Conservation (phyloP, 2,113 vertebrate species). For the Dascyllus trimaculatus region DNA sequence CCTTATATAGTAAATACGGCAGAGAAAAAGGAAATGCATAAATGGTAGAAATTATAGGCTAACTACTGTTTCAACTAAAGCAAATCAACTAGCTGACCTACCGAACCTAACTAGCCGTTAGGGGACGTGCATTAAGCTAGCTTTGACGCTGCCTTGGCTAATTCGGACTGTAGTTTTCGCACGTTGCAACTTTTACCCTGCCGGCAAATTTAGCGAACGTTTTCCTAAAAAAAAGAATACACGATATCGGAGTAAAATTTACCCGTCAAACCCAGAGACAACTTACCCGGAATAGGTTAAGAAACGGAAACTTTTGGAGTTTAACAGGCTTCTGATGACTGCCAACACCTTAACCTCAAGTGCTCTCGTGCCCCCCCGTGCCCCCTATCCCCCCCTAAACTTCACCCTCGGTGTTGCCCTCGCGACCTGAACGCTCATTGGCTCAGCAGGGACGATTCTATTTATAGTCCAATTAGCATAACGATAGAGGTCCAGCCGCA, state of each 20-base stretch:
- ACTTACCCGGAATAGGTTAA: constrained; percentile 3
- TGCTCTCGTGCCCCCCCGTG: constrained; percentile 22
- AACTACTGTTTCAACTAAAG: not conserved
- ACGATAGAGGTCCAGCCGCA: not conserved
- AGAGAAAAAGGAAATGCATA: not conserved
- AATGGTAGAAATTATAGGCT: no score
- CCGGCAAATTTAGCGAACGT: not conserved
- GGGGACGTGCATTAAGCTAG: constrained; percentile 28
- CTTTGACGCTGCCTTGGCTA: not conserved
- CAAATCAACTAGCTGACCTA: not conserved
- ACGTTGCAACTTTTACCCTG: not conserved
- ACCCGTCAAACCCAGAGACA: not conserved
- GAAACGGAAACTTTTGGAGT: not conserved
- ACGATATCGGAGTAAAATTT: not conserved
- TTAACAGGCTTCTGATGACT: not conserved
- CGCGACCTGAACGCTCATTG: constrained; percentile 57
- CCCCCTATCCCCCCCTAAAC: not conserved
- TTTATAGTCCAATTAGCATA: constrained; percentile 65
- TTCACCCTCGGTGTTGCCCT: not conserved
- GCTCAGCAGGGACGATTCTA: not conserved
- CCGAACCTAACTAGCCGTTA: constrained; percentile 23
- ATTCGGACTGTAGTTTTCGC: constrained; percentile 8
- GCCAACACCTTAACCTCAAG: not conserved
- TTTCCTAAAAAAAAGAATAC: not conserved
- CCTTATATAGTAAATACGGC: not conserved